Base-by-base conservation (phyloP, 2,113 vertebrate genomes). In the Oncorhynchus clarkii region DNA sequence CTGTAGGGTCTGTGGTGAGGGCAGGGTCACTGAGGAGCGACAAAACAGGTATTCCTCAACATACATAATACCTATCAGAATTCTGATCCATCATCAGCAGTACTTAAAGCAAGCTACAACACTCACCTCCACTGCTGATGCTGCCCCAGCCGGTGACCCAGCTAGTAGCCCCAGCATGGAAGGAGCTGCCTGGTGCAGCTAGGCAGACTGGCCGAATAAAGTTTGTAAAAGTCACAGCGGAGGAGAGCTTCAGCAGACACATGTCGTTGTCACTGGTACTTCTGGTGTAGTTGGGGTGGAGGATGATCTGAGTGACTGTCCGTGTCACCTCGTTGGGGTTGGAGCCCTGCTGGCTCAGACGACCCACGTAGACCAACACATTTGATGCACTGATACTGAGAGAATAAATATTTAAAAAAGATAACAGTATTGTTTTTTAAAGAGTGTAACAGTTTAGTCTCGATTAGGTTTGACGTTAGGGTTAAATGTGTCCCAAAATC, bases 61-160 rank as follows among this genome's bases (percentile, higher is more conserved):
- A 62, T 3, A 27, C 79, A 79, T 71, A 31, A 29, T n/a, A 76
- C 12, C 22, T 65, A 24, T 13, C 51, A 54, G 51, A 54, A 14
- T 7, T 11, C 14, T 48, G 39, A 39, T 39, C 16, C 7, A 39
- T 12, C 22, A 57, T 18, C 51, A 57, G 60, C 27, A 24, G 62
- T 4, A 64, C n/a, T 64, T 64, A 24, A 64, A 64, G 9, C 9
- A 24, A 64, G 8, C 62, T 64, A 39, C 39, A 39, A 2, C 16
- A 16, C 49, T 24, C 91, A 80, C 75, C 77, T 75, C 72, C 74
- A 20, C 12, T 5, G 26, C 12, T 3, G 49, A 73, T 26, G 12
- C 34, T 0, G 88, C 95, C 95, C 74, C 94, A 95, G 0, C 94
- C 95, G 22, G 86, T 78, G 71, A 91, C 73, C 85, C 86, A 91